These are phyloP conservation scores for Huso huso DNA, from an alignment of 2,797 vertebrate species.

Conservation along the genomic window DNA sequence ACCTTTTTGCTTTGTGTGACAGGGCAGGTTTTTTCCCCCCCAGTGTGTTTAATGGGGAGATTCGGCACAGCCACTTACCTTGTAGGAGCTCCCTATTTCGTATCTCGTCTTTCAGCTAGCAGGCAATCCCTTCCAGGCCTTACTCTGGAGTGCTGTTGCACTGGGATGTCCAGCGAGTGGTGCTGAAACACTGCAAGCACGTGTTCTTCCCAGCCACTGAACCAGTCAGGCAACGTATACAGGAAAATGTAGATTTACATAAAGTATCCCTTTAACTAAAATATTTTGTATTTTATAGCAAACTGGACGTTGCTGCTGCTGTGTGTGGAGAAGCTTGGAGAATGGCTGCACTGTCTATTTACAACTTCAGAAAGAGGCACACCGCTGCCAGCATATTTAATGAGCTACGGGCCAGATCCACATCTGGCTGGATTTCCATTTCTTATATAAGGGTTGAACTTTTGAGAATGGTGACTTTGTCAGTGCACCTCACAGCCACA, in stretches of 20 bases:
- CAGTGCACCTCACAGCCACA: conserved; percentile 4
- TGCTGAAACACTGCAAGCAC: too few species aligned
- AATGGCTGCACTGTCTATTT: conserved; percentile 16
- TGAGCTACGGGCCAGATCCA: conserved; percentile 12
- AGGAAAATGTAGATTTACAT: conserved; percentile 1
- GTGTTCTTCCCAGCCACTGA: too few species aligned
- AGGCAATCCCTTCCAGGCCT: too few species aligned
- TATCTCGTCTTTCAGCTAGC: too few species aligned
- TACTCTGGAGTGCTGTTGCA: too few species aligned
- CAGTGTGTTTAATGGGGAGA: too few species aligned
- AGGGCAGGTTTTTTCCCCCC: too few species aligned
- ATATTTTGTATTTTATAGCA: neutral
- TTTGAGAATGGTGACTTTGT: conserved; percentile 16
- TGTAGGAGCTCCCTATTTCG: too few species aligned
- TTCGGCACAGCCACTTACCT: too few species aligned
- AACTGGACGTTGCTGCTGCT: neutral
- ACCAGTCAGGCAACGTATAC: neutral
- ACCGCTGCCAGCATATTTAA: conserved; percentile 13
- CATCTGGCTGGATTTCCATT: conserved; percentile 8
- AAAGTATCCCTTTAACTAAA: neutral
- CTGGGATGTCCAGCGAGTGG: too few species aligned
- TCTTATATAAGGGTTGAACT: conserved; percentile 2
- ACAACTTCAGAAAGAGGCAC: conserved; percentile 9
- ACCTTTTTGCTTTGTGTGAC: too few species aligned
- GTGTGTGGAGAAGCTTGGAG: neutral